Conservation (phyloP, 2,113 vertebrate genomes). For the Pollachius pollachius region DNA sequence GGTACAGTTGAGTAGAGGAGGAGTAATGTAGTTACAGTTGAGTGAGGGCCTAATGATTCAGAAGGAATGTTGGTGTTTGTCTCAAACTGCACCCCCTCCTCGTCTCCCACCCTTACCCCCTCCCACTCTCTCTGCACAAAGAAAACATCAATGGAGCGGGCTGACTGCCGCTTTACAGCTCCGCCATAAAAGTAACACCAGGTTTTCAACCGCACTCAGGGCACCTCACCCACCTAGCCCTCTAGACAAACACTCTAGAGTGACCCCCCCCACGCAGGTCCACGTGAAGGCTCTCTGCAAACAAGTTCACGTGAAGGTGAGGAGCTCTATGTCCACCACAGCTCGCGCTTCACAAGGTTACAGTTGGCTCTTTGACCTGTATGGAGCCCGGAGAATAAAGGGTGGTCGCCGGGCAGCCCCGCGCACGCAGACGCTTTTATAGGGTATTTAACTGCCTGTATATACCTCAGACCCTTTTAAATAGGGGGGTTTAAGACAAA, state of each 20-base stretch:
- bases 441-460: constrained; percentile 30
- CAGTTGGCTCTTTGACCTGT: constrained; percentile 69
- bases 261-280: constrained; percentile 12
- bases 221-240: constrained; percentile 4
- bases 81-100: constrained; percentile 29
- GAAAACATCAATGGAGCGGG: constrained; percentile 43
- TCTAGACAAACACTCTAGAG: constrained; percentile 48
- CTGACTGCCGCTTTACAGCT: constrained; percentile 49
- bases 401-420: constrained; percentile 1
- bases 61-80: constrained; percentile 59
- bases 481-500: constrained; percentile 37
- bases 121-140: too few species aligned
- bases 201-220: constrained; percentile 43
- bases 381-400: constrained; percentile 18
- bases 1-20: too few species aligned
- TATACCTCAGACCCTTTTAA: constrained; percentile 6
- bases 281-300: constrained; percentile 51
- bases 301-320: constrained; percentile 38
- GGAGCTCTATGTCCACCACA: constrained; percentile 39
- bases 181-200: constrained; percentile 46
- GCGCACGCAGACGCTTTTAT: constrained; percentile 26
- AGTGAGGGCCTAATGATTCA: constrained; percentile 17
- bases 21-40: too few species aligned
- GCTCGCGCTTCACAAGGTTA: constrained; percentile 52
- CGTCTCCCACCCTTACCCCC: constrained; percentile 40